Base-by-base conservation (phyloP, 2,888 invertebrate species). In the Lycophotia porphyrea region DNA sequence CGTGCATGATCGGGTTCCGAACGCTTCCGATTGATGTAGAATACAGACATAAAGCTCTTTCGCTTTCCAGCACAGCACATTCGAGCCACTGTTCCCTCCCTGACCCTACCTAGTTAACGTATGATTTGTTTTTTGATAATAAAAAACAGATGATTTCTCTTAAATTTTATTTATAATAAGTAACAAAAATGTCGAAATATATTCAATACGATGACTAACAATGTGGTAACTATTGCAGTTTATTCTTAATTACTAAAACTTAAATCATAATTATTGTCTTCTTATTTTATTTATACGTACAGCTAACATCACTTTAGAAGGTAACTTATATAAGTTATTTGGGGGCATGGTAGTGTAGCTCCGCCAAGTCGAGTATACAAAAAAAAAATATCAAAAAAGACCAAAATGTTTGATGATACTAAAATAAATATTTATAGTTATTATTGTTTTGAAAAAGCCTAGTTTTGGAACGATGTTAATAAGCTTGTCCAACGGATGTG, bases 131-230 rank as follows among this genome's bases (percentile, higher is more conserved):
- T 27, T 27, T n/a, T 5, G 4, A 24, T 24, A 21, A 39, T 24
- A 15, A 11, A 31, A 58, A 49, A 49, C 7, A 69, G 47, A 61
- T 0, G 0, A 13, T n/a, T 42, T 64, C n/a, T 31, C 42, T 13
- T 42, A 15, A 39, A 47, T 36, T 47, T 21, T 47, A 61, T 74
- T 66, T 65, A 42, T 44, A 66, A 63, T 49, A 15, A 0, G 21
- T 76, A 78, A 63, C 36, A 69, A 55, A 42, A 42, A 52, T 47
- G 34, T 66, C 47, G 2, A 82, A 58, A 65, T 70, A 52, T 11
- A 65, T 61, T 68, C 27, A 31, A 83, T 24, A 52, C 21, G 67
- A 74, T 79, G 80, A 83, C 81, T 81, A 67, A 83, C 49, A 71
- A 42, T 52, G 9, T 67, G 84, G 81, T 83, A 83, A 83, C 84